A percentile compares a stretch with the other conserved stretches of the same genome.
Evolutionary conservation across 2,888 invertebrate species (phyloP).

Genomic region (Zaprionus lineosus): DNA sequence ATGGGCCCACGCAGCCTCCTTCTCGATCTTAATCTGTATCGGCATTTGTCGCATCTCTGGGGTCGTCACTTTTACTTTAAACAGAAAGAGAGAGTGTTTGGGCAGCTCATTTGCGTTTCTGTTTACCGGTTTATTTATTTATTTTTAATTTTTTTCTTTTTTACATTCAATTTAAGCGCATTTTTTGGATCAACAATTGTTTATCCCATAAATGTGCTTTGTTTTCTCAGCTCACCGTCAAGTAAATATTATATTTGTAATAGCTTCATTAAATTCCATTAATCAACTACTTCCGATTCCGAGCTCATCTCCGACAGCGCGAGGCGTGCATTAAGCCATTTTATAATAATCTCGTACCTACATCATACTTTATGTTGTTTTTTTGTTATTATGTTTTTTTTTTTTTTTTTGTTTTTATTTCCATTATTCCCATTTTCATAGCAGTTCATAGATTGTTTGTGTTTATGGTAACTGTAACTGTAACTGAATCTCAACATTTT

Average conservation of each 20-base stretch:
- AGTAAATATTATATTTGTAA: constrained; percentile 35
- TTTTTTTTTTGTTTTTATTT: not conserved
- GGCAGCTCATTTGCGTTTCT: constrained; percentile 69
- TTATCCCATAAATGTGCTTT: constrained; percentile 13
- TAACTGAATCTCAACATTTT: constrained; percentile 9
- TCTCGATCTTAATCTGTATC: constrained; percentile 9
- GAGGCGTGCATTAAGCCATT: constrained; percentile 38
- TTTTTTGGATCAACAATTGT: constrained; percentile 48
- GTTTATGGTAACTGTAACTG: too few relatives aligned
- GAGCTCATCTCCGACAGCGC: constrained; percentile 42
- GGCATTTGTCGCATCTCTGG: constrained; percentile 11
- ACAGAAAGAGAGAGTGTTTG: constrained; percentile 79
- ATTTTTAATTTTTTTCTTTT: constrained; percentile 18
- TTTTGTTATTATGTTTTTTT: constrained; percentile 10
- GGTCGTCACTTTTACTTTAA: constrained; percentile 78
- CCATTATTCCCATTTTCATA: constrained; percentile 30
- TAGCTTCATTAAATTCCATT: constrained; percentile 72
- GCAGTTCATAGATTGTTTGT: constrained; percentile 25
- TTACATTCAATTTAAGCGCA: constrained; percentile 49
- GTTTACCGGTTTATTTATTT: constrained; percentile 68
- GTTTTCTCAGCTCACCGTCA: constrained; percentile 28
- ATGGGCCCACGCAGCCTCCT: constrained; percentile 37
- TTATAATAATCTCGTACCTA: constrained; percentile 14
- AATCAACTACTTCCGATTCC: constrained; percentile 65
- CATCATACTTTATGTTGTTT: constrained; percentile 20